Base-by-base conservation (phyloP, 23 tunicate species). In the Trididemnum nubilum region DNA sequence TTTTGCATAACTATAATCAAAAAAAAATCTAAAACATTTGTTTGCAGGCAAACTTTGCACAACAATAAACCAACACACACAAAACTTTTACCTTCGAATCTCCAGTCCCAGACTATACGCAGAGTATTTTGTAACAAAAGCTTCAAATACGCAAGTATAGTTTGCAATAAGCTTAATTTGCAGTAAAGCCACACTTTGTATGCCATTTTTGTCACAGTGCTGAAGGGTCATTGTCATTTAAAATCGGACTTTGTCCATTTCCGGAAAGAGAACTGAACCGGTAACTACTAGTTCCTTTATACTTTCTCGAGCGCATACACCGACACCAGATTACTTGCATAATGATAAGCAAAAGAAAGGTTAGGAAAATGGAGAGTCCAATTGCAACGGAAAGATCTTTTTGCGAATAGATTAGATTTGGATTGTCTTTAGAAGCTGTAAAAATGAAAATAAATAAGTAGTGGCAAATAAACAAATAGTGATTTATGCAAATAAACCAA, bases 351-450 rank as follows among this genome's bases (percentile, higher is more conserved):
- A 33, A 31, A 12, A 67, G 74, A 31, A 38, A 5, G 74, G 38
- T 30, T 30, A 33, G 2, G 7, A 67, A 3, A 5, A 67, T 12
- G 2, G 74, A 30, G 2, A 33, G 7, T 4, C 31, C 38, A 5
- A 67, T 67, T 7, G 74, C 74, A 9, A 67, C 38, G 26, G 38
- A 5, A 32, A 67, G 37, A n/a, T 67, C 74, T 33, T 67, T 67
- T 67, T 67, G 26, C 26, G 74, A 5, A 33, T 67, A 61, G 5
- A 12, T 61, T 61, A 61, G 18, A 49, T 49, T 18, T n/a, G n/a
- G n/a, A n/a, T n/a, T 44, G 54, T 44, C 54, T 44, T 15, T 15
- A 15, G 54, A 44, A 44, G 15, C 54, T 44, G 15, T 7, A 44
- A 44, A 44, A n/a, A n/a, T n/a, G n/a, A n/a, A n/a, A n/a, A n/a